Conservation (phyloP, 2,888 invertebrate species). For the Chrysolina haemoptera region DNA sequence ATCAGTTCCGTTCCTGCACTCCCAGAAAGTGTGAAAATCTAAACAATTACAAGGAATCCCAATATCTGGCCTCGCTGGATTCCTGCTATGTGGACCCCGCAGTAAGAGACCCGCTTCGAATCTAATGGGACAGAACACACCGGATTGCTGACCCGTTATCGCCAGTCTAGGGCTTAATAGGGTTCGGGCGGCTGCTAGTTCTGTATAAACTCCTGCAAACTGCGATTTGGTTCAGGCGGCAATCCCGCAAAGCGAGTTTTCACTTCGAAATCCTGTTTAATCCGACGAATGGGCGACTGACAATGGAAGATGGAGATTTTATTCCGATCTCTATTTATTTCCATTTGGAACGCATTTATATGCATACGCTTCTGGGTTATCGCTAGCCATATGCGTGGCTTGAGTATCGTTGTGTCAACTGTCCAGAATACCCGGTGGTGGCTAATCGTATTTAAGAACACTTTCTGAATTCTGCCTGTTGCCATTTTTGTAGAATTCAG, state of each 20-base stretch:
- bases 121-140: constrained; percentile 65
- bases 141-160: constrained; percentile 67
- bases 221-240: constrained; percentile 60
- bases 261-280: constrained; percentile 61
- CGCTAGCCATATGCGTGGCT: not conserved
- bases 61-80: constrained; percentile 26
- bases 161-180: constrained; percentile 63
- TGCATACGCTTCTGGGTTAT: constrained; percentile 38
- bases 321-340: constrained; percentile 55
- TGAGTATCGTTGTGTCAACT: not conserved
- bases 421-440: not conserved
- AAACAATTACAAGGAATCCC: constrained; percentile 12
- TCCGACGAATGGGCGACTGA: constrained; percentile 50
- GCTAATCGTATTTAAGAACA: not conserved
- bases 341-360: constrained; percentile 54
- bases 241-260: constrained; percentile 64
- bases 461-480: too few relatives aligned
- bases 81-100: constrained; percentile 36
- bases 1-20: not conserved
- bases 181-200: constrained; percentile 60
- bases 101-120: constrained; percentile 61
- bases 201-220: constrained; percentile 62
- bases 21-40: constrained; percentile 14
- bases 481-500: too few relatives aligned
- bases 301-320: constrained; percentile 49